Evolutionary conservation across 2,888 invertebrate genomes (phyloP).

Genomic region (Hypercompe scribonia): DNA sequence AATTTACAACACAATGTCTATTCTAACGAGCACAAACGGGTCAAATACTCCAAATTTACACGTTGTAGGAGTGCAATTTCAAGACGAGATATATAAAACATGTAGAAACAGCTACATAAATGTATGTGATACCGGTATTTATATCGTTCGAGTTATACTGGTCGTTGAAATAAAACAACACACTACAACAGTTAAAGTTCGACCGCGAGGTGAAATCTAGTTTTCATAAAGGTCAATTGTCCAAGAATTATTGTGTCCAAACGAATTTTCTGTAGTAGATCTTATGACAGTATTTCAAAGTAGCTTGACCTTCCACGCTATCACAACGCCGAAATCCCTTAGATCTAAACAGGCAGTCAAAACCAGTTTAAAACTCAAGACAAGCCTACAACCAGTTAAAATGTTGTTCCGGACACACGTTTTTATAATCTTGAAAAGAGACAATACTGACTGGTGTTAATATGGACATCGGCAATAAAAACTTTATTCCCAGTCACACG

Average conservation of each 20-base stretch:
- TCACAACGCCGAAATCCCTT: background rate
- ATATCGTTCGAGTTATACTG: background rate
- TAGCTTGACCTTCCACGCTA: background rate
- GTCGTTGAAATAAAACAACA: background rate
- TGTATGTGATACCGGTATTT: background rate
- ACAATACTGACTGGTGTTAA: background rate
- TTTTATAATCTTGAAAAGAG: constrained; percentile 6
- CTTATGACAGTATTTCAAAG: too few relatives aligned
- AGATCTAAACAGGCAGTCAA: background rate
- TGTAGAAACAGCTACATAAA: background rate
- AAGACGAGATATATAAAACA: background rate
- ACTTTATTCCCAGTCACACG: constrained; percentile 5
- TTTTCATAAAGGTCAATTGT: background rate
- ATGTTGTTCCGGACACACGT: constrained; percentile 7
- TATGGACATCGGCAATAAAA: constrained; percentile 5
- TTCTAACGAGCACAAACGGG: background rate
- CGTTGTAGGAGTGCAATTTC: background rate
- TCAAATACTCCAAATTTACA: too few relatives aligned
- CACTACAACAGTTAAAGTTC: background rate
- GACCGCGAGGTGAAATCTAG: background rate
- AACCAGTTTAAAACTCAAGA: background rate
- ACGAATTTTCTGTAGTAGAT: too few relatives aligned
- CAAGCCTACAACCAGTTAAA: background rate
- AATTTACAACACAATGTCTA: background rate
- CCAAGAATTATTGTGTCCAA: background rate